Base-by-base conservation (phyloP, 1,140 invertebrate genomes). In the Cherax destructor region DNA sequence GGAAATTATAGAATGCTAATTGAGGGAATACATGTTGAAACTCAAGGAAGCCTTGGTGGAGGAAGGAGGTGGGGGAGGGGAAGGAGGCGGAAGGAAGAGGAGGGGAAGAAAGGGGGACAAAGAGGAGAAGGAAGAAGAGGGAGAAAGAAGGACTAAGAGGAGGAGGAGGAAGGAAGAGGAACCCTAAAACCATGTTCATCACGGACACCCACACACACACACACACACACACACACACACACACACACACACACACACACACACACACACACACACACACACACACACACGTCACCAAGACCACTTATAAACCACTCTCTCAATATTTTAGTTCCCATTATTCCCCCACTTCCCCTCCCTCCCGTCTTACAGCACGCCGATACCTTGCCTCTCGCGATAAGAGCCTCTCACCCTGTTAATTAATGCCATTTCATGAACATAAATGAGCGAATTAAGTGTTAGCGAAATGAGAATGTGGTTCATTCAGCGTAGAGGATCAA, bases 371-470 rank as follows among this genome's bases (percentile, higher is more conserved):
- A 30, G 69, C 24, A 74, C 30, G 11, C 69, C 69, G 69, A 74
- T 74, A 74, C 69, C 1, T 7, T 5, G 69, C n/a, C 21, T 74
- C 21, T 74, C 5, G 24, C n/a, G 69, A 30, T 30, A 30, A 74
- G 69, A n/a, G 24, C 24, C 24, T 0, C 21, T 6, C 24, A 7
- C 3, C 21, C n/a, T 74, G 69, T 74, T 74, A 74, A 74, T 74
- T 74, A 74, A 74, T 74, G 69, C 69, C 69, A 74, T 24, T 74
- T 24, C 69, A 74, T 74, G 69, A 74, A 74, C 69, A 74, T 74
- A 74, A 74, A 74, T 74, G 69, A 74, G 69, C n/a, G n/a, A 74
- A 74, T 74, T 74, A 24, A 74, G 69, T 74, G n/a, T 74, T 7
- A 11, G 69, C 30, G 69, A 74, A 74, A 74, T 11, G 69, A 74